Conservation (phyloP, 2,888 invertebrate species). For the Nymphalis polychloros region DNA sequence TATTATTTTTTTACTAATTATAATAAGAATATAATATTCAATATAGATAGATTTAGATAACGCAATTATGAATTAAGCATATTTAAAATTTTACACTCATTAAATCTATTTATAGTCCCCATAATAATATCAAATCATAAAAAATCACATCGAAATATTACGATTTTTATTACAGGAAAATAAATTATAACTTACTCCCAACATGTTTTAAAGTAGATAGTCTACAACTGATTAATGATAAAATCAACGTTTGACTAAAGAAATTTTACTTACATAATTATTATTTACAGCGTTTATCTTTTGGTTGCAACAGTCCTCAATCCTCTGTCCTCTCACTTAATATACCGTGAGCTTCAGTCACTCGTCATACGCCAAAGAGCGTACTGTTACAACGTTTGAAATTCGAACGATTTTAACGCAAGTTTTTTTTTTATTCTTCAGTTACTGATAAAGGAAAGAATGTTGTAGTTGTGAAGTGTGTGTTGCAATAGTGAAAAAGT, state of each 20-base stretch:
- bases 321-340: background rate
- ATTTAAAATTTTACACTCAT: no score
- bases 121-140: background rate
- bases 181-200: background rate
- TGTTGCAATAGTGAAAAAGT: background rate
- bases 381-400: slow-evolving; percentile 18
- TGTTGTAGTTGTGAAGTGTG: slow-evolving; percentile 17
- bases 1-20: no score
- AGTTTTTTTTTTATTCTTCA: slow-evolving; percentile 6
- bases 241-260: no score
- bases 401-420: slow-evolving; percentile 20
- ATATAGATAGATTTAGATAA: no score
- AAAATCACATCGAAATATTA: background rate
- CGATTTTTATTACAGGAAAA: background rate
- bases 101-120: background rate
- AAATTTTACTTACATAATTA: background rate
- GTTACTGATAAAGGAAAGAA: slow-evolving; percentile 3
- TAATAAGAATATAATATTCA: no score
- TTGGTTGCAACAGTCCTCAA: slow-evolving; percentile 11
- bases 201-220: background rate
- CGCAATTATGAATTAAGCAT: no score
- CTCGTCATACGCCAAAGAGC: slow-evolving; percentile 21
- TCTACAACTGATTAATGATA: no score
- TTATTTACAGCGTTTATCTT: slow-evolving; percentile 15
- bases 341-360: slow-evolving; percentile 3